phyloP scores from a whole-genome alignment of 2,113 vertebrate species.

The Thymallus thymallus region DNA sequence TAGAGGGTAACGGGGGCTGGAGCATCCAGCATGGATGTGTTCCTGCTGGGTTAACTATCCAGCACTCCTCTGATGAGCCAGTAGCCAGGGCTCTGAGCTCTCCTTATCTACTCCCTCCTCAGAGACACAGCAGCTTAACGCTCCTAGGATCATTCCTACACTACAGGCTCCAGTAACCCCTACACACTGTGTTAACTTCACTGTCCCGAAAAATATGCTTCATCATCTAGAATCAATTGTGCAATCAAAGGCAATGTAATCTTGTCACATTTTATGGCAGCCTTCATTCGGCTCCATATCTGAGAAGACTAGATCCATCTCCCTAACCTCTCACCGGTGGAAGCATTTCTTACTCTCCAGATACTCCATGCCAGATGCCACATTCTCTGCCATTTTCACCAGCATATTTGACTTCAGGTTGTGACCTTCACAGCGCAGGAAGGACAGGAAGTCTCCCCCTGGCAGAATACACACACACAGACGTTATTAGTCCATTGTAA shows the following conservation, averaged over 20 bases:
- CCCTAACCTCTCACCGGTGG: conserved; percentile 80
- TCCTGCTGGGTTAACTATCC: conserved; percentile 38
- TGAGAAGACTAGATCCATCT: background rate
- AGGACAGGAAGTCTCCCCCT: conserved; percentile 95
- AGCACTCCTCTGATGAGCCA: conserved; percentile 25
- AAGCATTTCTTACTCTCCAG: conserved; percentile 94
- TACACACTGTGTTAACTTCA: too few species aligned
- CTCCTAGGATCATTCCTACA: too few species aligned
- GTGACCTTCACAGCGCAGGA: conserved; percentile 80
- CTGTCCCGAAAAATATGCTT: too few species aligned
- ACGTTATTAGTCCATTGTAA: conserved; percentile 4
- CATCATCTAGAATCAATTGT: too few species aligned
- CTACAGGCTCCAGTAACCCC: too few species aligned
- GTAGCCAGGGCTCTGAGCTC: conserved; percentile 34
- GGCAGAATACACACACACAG: conserved; percentile 30
- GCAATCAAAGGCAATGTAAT: too few species aligned
- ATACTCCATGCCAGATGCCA: conserved; percentile 91
- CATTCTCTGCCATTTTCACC: conserved; percentile 86
- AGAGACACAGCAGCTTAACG: conserved; percentile 4
- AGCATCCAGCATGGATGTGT: conserved; percentile 24
- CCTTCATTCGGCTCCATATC: background rate
- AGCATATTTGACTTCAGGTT: conserved; percentile 77
- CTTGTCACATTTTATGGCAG: background rate
- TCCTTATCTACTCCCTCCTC: conserved; percentile 6
- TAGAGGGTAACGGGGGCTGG: background rate